Conservation (phyloP, 2,797 vertebrate genomes). For the Syngnathus rostellatus region DNA sequence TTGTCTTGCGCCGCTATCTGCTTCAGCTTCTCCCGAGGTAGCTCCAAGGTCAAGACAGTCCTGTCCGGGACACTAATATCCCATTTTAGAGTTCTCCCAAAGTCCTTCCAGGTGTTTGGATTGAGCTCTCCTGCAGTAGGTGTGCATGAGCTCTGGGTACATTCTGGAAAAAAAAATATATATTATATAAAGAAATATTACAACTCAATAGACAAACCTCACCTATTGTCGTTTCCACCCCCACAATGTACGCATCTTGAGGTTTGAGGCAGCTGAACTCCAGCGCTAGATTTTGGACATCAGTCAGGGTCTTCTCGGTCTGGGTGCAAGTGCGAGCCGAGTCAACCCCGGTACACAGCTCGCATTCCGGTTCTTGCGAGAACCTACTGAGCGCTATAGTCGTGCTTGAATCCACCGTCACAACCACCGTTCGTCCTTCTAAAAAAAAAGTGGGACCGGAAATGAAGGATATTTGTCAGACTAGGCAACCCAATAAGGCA, state of each 20-base stretch:
- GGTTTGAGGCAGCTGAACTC: constrained; percentile 61
- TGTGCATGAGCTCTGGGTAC: constrained; percentile 54
- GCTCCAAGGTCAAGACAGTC: constrained; percentile 67
- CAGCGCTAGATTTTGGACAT: constrained; percentile 20
- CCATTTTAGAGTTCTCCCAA: constrained; percentile 76
- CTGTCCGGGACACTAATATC: constrained; percentile 53
- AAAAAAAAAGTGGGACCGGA: neutral
- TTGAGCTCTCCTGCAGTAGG: constrained; percentile 66
- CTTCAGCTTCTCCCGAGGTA: constrained; percentile 51
- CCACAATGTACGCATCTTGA: constrained; percentile 51
- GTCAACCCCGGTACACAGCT: constrained; percentile 42
- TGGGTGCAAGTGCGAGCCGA: constrained; percentile 33
- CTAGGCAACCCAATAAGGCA: too few species aligned
- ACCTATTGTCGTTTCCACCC: constrained; percentile 53
- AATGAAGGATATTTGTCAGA: too few species aligned
- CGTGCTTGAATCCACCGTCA: constrained; percentile 38
- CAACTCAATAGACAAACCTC: constrained; percentile 1
- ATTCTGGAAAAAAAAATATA: constrained; percentile 42
- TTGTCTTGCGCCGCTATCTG: constrained; percentile 12
- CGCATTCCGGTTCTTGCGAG: constrained; percentile 36
- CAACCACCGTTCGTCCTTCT: constrained; percentile 42
- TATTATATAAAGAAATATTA: neutral
- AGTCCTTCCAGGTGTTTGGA: constrained; percentile 57
- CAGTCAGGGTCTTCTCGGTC: constrained; percentile 15
- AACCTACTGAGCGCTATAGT: constrained; percentile 37